Evolutionary conservation across 2,113 vertebrate genomes (phyloP).

Genomic region (Aspiorhynchus laticeps): DNA sequence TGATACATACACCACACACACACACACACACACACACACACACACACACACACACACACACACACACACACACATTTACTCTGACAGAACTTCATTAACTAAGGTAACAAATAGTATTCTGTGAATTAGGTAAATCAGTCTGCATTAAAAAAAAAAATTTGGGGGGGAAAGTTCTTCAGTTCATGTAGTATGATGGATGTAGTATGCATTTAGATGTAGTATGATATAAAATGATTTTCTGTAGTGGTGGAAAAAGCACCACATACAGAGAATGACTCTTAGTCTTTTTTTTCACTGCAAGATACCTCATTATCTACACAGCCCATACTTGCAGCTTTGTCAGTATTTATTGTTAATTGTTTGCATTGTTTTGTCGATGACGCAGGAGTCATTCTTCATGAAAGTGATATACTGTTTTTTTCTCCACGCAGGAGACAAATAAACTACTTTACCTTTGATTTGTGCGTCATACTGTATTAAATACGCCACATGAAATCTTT

Average conservation of each 20-base stretch:
- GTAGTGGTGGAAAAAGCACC: neutral
- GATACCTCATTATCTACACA: conserved; percentile 14
- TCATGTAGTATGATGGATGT: neutral
- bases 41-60: too few relatives aligned
- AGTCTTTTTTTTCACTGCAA: neutral
- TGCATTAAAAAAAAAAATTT: neutral
- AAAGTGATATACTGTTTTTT: neutral
- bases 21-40: too few relatives aligned
- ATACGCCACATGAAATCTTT: neutral
- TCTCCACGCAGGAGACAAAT: neutral
- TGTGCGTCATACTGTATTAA: neutral
- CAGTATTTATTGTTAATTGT: neutral
- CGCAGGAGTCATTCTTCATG: neutral
- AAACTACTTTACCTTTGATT: conserved; percentile 12
- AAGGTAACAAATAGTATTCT: too few relatives aligned
- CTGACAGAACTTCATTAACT: too few relatives aligned
- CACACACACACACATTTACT: too few relatives aligned
- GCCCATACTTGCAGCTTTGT: neutral
- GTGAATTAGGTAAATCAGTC: too few relatives aligned
- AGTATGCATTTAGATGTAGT: neutral
- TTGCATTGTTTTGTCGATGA: neutral
- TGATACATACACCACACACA: too few relatives aligned
- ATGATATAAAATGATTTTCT: too few relatives aligned
- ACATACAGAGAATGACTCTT: conserved; percentile 8
- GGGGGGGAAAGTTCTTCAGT: neutral